Evolutionary conservation across 1,140 invertebrate species (phyloP).

Genomic region (Tetramorium alpestre): DNA sequence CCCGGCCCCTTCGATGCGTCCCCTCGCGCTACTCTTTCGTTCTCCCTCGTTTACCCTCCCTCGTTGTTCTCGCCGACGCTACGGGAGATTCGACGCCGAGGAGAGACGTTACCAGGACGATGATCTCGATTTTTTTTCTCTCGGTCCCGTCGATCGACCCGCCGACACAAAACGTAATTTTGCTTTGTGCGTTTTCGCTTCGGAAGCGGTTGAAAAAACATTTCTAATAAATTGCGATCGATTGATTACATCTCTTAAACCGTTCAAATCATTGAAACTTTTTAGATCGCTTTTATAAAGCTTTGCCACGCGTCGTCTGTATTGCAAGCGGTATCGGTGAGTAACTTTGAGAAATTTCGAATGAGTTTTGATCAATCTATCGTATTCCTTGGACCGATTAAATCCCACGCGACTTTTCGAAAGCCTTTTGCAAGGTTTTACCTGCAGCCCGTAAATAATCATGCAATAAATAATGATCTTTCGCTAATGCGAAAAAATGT

Average conservation of each 20-base stretch:
- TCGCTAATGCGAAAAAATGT: neutral
- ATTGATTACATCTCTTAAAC: neutral
- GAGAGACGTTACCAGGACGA: slow-evolving; percentile 73
- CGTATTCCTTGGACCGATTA: neutral
- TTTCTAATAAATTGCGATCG: neutral
- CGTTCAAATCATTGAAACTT: neutral
- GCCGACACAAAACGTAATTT: slow-evolving; percentile 24
- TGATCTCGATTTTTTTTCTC: slow-evolving; percentile 65
- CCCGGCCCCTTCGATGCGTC: neutral
- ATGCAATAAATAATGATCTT: neutral
- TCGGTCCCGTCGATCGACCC: slow-evolving; percentile 29
- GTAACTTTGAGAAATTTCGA: neutral
- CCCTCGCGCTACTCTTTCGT: slow-evolving; percentile 53
- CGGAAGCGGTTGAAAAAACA: neutral
- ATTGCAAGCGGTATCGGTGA: neutral
- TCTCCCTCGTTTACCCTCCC: slow-evolving; percentile 57
- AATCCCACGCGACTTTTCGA: neutral
- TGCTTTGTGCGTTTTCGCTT: neutral
- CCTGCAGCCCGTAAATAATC: neutral
- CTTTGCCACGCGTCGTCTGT: neutral
- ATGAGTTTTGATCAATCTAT: slow-evolving; percentile 11
- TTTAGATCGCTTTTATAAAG: neutral
- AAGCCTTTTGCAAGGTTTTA: neutral
- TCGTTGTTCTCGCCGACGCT: slow-evolving; percentile 63
- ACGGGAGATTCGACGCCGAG: slow-evolving; percentile 63